Evolutionary conservation across 2,113 vertebrate genomes (phyloP).

Genomic region (Eubucco bourcierii): DNA sequence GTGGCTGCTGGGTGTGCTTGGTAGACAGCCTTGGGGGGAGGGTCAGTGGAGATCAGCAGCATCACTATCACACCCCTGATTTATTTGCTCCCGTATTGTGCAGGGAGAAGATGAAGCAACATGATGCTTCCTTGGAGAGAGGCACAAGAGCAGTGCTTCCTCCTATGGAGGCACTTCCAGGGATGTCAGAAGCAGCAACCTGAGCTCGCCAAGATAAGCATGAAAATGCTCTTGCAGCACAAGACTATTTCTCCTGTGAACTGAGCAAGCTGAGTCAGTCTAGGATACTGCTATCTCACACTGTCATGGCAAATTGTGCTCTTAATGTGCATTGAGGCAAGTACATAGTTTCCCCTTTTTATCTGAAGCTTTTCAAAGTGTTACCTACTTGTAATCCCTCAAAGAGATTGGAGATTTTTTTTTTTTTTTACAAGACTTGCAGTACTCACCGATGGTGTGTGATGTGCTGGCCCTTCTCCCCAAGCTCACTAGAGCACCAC

Average conservation of each 20-base stretch:
- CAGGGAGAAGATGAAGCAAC: neutral
- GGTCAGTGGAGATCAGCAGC: neutral
- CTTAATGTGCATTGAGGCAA: neutral
- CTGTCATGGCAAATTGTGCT: neutral
- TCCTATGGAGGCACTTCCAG: neutral
- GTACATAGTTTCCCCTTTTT: no score
- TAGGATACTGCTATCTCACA: neutral
- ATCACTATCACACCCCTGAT: neutral
- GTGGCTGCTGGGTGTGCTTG: neutral
- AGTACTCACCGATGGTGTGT: neutral
- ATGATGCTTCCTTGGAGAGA: neutral
- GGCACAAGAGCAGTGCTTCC: neutral
- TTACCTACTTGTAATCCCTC: neutral
- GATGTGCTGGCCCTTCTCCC: neutral
- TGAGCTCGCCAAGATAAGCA: neutral
- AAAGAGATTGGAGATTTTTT: neutral
- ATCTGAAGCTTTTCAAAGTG: neutral
- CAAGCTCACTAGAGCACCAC: rapidly evolving
- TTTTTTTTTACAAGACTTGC: neutral
- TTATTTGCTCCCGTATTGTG: neutral
- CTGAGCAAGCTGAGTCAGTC: neutral
- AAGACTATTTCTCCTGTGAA: neutral
- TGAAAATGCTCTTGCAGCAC: neutral
- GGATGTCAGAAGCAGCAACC: neutral
- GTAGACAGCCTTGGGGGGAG: neutral